Evolutionary conservation across 2,113 vertebrate species (phyloP).

Genomic region (Apus apus): DNA sequence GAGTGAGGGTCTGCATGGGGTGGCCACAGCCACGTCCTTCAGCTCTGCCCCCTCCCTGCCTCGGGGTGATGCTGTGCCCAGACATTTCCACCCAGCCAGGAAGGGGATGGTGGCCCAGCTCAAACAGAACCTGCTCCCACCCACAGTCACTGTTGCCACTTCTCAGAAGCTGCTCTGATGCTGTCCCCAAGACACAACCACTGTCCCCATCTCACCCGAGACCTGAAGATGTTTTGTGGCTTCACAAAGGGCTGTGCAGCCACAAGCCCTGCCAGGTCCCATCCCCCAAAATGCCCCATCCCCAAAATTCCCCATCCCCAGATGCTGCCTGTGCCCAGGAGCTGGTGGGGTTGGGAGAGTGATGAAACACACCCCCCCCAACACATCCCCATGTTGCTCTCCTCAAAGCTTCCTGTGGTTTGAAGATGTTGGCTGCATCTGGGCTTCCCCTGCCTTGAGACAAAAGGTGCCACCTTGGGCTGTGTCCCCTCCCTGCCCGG

Average conservation of each 20-base stretch:
- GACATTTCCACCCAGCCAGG: neutral
- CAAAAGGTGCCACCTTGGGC: neutral
- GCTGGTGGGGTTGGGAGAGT: accelerated
- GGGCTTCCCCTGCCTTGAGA: accelerated
- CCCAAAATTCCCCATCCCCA: neutral
- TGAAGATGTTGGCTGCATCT: neutral
- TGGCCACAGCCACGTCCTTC: neutral
- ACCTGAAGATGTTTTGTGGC: neutral
- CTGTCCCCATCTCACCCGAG: too few species aligned
- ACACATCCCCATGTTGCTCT: neutral
- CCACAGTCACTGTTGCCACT: neutral
- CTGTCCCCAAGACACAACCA: neutral
- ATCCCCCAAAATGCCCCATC: too few species aligned
- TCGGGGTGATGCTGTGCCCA: neutral
- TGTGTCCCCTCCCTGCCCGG: accelerated
- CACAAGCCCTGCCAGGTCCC: accelerated
- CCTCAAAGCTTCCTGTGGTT: neutral
- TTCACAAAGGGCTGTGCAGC: neutral
- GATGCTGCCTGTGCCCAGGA: accelerated
- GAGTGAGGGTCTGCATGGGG: accelerated
- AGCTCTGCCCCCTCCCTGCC: accelerated
- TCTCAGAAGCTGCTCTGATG: neutral
- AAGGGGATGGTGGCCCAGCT: neutral
- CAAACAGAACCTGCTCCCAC: neutral
- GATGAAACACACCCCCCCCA: accelerated